Base-by-base conservation (phyloP, 2,888 invertebrate species). In the Linnaemya vulpina region DNA sequence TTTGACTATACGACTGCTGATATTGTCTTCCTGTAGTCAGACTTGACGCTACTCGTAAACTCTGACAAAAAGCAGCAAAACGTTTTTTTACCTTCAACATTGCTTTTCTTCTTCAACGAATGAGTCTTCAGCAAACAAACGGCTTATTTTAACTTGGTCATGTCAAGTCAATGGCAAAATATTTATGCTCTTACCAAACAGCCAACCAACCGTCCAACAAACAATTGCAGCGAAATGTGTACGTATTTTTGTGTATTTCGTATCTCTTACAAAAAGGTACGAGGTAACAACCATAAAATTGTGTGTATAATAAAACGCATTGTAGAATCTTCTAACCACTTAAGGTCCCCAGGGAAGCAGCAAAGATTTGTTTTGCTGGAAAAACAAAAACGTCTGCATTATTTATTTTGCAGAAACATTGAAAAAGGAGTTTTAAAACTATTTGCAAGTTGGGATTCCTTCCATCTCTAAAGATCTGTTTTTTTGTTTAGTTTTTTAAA, bases 261-360 rank as follows among this genome's bases (percentile, higher is more conserved):
- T 51, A 22, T 65, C 58, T 65, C 25, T n/a, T 11, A 38, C 38
- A 38, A 20, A 62, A 13, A 30, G 60, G 51, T 67, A 55, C 38
- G 51, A 80, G 51, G 67, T 51, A 53, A 74, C 80, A 80, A 74
- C 67, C 74, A 74, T 74, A 80, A 74, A 80, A 74, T 80, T 80
- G 49, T 30, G 40, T 58, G 74, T 60, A 68, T 80, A 68, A 60
- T 60, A 49, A 51, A 74, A 49, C 67, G 20, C 60, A 74, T 63
- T 74, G 51, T 35, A 40, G 60, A 38, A 51, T 67, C 20, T 62
- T 55, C 51, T 60, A 30, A 49, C 40, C n/a, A 67, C 58, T 67
- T 73, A 60, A 58, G 51, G 51, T 2, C 80, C 58, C 65, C 67
- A 11, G 53, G 67, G 67, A 74, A 13, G 20, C 17, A 9, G 43